Percentiles rank a stretch among this genome's conserved stretches.
These are phyloP conservation scores for Cliona cf. orientalis DNA, from an alignment of 37 sponge, comb jelly and placozoan species.

Conservation along the genomic window DNA sequence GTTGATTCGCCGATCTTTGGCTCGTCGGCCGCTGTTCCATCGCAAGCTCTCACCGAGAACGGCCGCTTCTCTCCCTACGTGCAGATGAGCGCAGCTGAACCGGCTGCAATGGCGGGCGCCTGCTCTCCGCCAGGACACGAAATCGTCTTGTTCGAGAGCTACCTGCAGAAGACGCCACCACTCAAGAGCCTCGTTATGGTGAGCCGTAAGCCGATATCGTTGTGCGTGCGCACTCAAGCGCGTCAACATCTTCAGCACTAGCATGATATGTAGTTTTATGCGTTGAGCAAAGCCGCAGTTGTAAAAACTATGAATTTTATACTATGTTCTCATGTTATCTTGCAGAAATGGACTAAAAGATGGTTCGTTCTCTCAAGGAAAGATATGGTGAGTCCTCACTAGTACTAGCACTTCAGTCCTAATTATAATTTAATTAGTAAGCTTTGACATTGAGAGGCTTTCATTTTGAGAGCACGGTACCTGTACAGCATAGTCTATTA, in stretches of 20 bases:
- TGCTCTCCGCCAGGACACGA: slow-evolving; percentile 9
- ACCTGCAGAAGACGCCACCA: slow-evolving; percentile 75
- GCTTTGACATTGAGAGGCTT: too few relatives aligned
- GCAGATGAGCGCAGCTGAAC: neutral
- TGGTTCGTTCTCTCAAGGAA: slow-evolving; percentile 75
- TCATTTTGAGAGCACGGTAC: too few relatives aligned
- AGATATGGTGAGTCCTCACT: slow-evolving; percentile 43
- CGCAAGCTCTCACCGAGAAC: neutral
- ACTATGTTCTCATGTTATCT: neutral
- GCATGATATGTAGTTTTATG: too few relatives aligned
- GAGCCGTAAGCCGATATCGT: too few relatives aligned
- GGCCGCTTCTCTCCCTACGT: neutral
- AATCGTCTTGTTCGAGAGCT: slow-evolving; percentile 74
- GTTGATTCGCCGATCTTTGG: neutral
- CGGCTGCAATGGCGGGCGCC: too few relatives aligned
- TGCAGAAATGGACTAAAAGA: slow-evolving; percentile 80
- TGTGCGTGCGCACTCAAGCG: too few relatives aligned
- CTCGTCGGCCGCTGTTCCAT: neutral
- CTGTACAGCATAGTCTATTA: too few relatives aligned
- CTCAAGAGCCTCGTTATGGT: slow-evolving; percentile 47
- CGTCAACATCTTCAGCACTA: too few relatives aligned
- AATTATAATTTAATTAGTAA: too few relatives aligned
- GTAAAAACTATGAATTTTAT: neutral
- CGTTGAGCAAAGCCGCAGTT: neutral
- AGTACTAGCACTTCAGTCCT: too few relatives aligned